Base-by-base conservation (phyloP, 2,113 vertebrate species). In the Dipodomys merriami region DNA sequence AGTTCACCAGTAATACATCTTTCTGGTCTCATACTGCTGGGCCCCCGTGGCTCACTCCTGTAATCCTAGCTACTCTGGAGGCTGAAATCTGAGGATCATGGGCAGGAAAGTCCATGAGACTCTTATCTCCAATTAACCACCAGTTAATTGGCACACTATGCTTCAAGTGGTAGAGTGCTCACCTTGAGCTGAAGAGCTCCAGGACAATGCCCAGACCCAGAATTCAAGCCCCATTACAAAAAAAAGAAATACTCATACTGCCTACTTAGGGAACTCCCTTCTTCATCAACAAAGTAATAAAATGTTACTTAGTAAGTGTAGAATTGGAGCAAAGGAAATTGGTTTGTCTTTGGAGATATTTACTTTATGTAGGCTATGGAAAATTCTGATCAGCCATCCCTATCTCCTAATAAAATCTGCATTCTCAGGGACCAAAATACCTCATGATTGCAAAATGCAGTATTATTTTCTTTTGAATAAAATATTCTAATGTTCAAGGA, bases 301-400 rank as follows among this genome's bases (percentile, higher is more conserved):
- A 72, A 92, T n/a, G 44, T 91, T 91, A n/a, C 44, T 88, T 95
- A 49, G 46, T 90, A 91, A 91, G 15, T 67, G 89, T 20, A 83
- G 76, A 85, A 49, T 80, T 25, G 15, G 27, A 6, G 0, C 82
- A 78, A 73, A 93, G 84, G 44, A 82, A 92, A 81, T 88, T 77
- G 64, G 8, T 89, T 76, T 94, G 77, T 90, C 88, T 90, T 84
- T 22, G 88, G 85, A 64, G 85, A 84, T 77, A 68, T 67, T 90
- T 94, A 81, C 62, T 83, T 94, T 60, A 71, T 91, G 39, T 72
- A 91, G 20, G 16, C 74, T 53, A 2, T 86, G 92, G 81, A 95
- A 94, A 95, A 86, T 86, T 86, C 76, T 96, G 1, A 74, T 60
- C 49, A 49, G 12, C 49, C 49, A 46, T 91, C 12, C 46, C 68